Evolutionary conservation across 1,140 invertebrate genomes (phyloP).

Genomic region (Pseudomyrmex pallidus): DNA sequence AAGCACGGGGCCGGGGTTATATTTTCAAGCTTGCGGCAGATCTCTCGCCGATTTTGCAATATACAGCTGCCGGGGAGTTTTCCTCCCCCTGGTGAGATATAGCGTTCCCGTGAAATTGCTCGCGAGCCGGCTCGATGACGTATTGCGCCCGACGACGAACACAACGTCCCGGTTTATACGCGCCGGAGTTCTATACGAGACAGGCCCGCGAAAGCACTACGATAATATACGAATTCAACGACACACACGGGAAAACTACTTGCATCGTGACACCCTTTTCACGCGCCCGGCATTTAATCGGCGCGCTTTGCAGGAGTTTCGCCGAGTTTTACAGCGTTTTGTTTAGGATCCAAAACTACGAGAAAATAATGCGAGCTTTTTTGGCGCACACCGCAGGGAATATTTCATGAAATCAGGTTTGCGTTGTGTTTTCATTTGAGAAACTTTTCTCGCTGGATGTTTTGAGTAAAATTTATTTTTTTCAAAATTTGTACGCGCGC

Average conservation of each 20-base stretch:
- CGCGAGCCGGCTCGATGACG: slow-evolving; percentile 48
- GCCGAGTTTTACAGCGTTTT: slow-evolving; percentile 4
- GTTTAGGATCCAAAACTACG: not conserved
- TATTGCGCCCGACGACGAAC: slow-evolving; percentile 48
- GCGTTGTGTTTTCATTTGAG: not conserved
- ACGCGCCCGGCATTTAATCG: slow-evolving; percentile 21
- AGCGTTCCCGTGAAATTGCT: slow-evolving; percentile 64
- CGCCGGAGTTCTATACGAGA: slow-evolving; percentile 30
- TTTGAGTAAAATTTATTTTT: not conserved
- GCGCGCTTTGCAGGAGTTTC: not conserved
- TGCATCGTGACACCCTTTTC: not conserved
- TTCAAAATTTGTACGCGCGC: not conserved
- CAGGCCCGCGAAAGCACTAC: slow-evolving; percentile 23
- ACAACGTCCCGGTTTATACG: slow-evolving; percentile 31
- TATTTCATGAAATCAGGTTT: not conserved
- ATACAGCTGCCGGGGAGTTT: slow-evolving; percentile 56
- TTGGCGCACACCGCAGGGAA: not conserved
- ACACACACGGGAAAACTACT: slow-evolving; percentile 39
- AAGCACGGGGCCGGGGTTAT: slow-evolving; percentile 63
- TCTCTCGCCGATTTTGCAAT: slow-evolving; percentile 69
- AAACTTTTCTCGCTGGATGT: not conserved
- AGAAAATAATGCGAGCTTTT: not conserved
- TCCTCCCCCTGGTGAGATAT: slow-evolving; percentile 62
- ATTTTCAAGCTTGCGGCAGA: slow-evolving; percentile 65
- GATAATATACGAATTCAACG: slow-evolving; percentile 41